phyloP scores from a whole-genome alignment of 30 jellyfish, hydroid and myxozoan species.

The Turritopsis dohrnii region DNA sequence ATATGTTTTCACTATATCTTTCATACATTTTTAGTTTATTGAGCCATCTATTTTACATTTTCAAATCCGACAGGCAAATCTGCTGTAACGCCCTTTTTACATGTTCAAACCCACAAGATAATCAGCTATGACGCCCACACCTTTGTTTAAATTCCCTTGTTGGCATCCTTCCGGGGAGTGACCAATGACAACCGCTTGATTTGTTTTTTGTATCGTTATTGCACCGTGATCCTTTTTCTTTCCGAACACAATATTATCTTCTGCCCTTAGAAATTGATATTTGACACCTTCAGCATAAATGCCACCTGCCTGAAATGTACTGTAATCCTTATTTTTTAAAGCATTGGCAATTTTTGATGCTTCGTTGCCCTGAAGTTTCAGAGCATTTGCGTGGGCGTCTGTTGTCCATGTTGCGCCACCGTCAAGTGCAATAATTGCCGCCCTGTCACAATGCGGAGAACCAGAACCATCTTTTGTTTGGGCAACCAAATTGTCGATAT shows the following conservation, averaged over 20 bases:
- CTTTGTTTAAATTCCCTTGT: slow-evolving; percentile 61
- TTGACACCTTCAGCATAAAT: slow-evolving; percentile 56
- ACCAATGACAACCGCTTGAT: slow-evolving; percentile 45
- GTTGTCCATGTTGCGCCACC: slow-evolving; percentile 68
- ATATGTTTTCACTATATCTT: not conserved
- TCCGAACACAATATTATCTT: slow-evolving; percentile 40
- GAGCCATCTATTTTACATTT: too few species aligned
- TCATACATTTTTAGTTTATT: too few species aligned
- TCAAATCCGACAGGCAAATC: too few species aligned
- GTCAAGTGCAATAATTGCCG: slow-evolving; percentile 44
- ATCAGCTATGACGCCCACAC: slow-evolving; percentile 46
- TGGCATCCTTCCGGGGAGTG: slow-evolving; percentile 76
- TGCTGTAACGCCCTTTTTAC: too few species aligned
- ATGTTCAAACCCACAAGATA: slow-evolving; percentile 36
- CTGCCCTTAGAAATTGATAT: slow-evolving; percentile 61
- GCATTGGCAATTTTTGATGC: slow-evolving; percentile 29
- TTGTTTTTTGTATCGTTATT: slow-evolving; percentile 46
- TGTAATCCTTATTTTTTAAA: slow-evolving; percentile 9
- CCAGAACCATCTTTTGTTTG: slow-evolving; percentile 37
- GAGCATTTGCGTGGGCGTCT: slow-evolving; percentile 43
- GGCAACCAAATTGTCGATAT: slow-evolving; percentile 47
- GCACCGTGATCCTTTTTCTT: slow-evolving; percentile 82
- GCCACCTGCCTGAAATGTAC: slow-evolving; percentile 47
- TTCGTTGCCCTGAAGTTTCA: slow-evolving; percentile 35
- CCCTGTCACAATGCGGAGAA: slow-evolving; percentile 45